Evolutionary conservation across 1,140 invertebrate species (phyloP).

Genomic region (Eumaeus atala): DNA sequence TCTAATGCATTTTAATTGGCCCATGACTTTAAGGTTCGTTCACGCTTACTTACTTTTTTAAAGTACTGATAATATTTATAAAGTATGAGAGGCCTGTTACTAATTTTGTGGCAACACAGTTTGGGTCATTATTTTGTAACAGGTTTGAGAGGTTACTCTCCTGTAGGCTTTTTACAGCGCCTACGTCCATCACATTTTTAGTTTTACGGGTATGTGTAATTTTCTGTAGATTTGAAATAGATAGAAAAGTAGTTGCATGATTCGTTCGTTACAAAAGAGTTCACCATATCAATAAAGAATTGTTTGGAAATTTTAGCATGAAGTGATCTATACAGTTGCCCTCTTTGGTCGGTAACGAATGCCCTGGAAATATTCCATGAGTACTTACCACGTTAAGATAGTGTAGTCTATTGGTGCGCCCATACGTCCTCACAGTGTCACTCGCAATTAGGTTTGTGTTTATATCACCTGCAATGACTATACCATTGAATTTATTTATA

Average conservation of each 20-base stretch:
- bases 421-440: no score
- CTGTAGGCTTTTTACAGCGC: not conserved
- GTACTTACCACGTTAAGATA: no score
- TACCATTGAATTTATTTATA: no score
- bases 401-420: no score
- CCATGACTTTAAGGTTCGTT: conserved; percentile 18
- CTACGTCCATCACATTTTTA: conserved; percentile 13
- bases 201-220: conserved; percentile 8
- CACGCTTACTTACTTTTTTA: conserved; percentile 1
- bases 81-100: conserved; percentile 4
- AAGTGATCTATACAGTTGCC: conserved; percentile 24
- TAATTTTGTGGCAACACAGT: conserved; percentile 3
- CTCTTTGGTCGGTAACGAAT: conserved; percentile 19
- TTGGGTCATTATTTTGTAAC: conserved; percentile 7
- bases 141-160: conserved; percentile 7
- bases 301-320: no score
- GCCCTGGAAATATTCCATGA: no score
- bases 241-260: conserved; percentile 18
- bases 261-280: conserved; percentile 24
- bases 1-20: conserved; percentile 12
- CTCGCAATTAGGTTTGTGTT: no score
- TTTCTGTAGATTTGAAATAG: not conserved
- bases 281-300: conserved; percentile 20
- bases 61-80: conserved; percentile 9
- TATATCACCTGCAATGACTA: no score